Conservation (phyloP, 37 sponge, comb jelly and placozoan genomes). For the Geodia barretti region DNA sequence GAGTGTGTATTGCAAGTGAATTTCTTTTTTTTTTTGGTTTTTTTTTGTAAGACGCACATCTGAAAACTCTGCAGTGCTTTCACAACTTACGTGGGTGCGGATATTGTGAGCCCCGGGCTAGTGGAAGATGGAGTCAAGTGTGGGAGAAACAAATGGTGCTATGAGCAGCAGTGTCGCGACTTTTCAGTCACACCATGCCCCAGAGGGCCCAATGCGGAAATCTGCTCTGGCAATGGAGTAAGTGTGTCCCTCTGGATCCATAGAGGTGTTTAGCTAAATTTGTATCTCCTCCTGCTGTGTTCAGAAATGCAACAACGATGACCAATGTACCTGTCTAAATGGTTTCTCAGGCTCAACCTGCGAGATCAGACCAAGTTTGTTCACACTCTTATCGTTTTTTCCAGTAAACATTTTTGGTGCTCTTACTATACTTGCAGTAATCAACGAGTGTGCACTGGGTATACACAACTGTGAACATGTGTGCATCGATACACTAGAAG, state of each 20-base stretch:
- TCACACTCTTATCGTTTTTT: neutral
- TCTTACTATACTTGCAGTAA: constrained; percentile 12
- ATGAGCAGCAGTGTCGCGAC: neutral
- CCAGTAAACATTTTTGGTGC: neutral
- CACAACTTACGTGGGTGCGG: neutral
- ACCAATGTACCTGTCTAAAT: constrained; percentile 48
- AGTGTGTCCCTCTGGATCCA: neutral
- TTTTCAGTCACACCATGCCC: constrained; percentile 27
- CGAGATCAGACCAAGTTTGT: neutral
- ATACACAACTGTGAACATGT: too few species aligned
- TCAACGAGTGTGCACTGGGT: too few species aligned
- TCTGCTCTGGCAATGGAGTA: constrained; percentile 76
- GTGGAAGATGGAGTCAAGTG: constrained; percentile 43
- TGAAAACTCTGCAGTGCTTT: constrained; percentile 14
- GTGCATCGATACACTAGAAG: too few species aligned
- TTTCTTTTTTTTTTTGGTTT: too few species aligned
- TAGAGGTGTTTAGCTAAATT: neutral
- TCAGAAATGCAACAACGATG: constrained; percentile 50
- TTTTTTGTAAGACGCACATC: too few species aligned
- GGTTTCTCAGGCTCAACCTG: constrained; percentile 40
- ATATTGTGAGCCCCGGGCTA: constrained; percentile 34
- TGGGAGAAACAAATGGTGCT: constrained; percentile 9
- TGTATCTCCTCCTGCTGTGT: neutral
- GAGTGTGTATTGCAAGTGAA: neutral
- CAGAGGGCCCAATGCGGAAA: constrained; percentile 31